Conservation (phyloP, 1,140 invertebrate species). For the Neodiprion pinetum region DNA sequence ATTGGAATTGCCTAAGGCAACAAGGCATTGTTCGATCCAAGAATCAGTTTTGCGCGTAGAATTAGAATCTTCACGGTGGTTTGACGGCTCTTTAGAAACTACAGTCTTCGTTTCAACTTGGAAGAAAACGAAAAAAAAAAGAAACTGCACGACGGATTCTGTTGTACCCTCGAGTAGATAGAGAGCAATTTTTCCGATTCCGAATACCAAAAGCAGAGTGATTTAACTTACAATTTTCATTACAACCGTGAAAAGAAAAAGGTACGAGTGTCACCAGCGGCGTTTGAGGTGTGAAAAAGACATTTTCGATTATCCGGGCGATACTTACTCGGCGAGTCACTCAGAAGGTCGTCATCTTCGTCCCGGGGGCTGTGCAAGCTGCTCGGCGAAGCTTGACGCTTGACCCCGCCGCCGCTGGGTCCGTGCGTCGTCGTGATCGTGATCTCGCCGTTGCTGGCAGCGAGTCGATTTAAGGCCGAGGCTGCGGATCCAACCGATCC, state of each 20-base stretch:
- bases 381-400: conserved; percentile 52
- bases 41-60: background rate
- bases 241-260: too few species aligned
- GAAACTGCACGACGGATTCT: too few species aligned
- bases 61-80: conserved; percentile 36
- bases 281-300: too few species aligned
- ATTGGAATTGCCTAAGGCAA: conserved; percentile 33
- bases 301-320: background rate
- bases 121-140: too few species aligned
- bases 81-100: conserved; percentile 36
- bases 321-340: conserved; percentile 83
- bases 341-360: conserved; percentile 73
- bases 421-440: conserved; percentile 79
- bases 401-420: conserved; percentile 53
- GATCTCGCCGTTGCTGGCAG: conserved; percentile 77
- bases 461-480: conserved; percentile 69
- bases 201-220: too few species aligned
- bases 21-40: conserved; percentile 23
- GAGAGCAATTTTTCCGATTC: too few species aligned
- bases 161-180: too few species aligned
- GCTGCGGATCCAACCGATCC: conserved; percentile 58
- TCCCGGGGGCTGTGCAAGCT: conserved; percentile 57
- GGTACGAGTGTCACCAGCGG: too few species aligned
- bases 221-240: too few species aligned
- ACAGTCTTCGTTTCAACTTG: background rate